Percentiles rank a stretch among this genome's conserved stretches.
These are phyloP conservation scores for Nicator chloris DNA, from an alignment of 2,113 vertebrate genomes.

Conservation along the genomic window DNA sequence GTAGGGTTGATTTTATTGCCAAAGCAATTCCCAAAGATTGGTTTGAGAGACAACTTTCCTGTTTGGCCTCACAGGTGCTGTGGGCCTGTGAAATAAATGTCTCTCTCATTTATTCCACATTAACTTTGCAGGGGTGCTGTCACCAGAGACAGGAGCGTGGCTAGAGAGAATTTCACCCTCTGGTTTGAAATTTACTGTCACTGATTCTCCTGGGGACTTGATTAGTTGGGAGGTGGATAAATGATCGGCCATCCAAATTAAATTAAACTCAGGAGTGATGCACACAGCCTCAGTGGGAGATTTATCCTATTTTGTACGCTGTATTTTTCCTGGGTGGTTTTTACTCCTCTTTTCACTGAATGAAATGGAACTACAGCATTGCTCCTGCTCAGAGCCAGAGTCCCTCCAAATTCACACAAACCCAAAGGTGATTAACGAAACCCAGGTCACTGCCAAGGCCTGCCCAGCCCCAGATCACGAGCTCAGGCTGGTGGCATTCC, in stretches of 20 bases:
- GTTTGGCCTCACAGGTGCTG: neutral
- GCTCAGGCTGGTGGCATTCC: neutral
- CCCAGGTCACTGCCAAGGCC: neutral
- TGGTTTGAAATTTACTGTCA: neutral
- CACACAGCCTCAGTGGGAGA: neutral
- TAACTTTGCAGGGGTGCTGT: neutral
- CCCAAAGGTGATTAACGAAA: neutral
- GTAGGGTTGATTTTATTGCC: slow-evolving; percentile 13
- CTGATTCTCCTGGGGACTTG: no score
- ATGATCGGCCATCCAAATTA: neutral
- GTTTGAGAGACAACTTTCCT: slow-evolving; percentile 17
- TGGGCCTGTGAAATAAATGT: neutral
- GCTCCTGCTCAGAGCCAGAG: neutral
- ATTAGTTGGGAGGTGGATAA: neutral
- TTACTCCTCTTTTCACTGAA: neutral
- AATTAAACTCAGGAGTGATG: neutral
- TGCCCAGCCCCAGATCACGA: neutral
- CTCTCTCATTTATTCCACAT: neutral
- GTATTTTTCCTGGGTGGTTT: accelerated
- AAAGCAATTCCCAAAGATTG: slow-evolving; percentile 12
- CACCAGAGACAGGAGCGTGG: neutral
- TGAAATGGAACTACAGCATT: neutral
- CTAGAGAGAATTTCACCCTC: neutral
- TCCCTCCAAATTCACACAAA: neutral
- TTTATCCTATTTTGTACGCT: neutral